These are phyloP conservation scores for Mactra quadrangularis DNA, from an alignment of 1,140 invertebrate genomes.

Conservation along the genomic window DNA sequence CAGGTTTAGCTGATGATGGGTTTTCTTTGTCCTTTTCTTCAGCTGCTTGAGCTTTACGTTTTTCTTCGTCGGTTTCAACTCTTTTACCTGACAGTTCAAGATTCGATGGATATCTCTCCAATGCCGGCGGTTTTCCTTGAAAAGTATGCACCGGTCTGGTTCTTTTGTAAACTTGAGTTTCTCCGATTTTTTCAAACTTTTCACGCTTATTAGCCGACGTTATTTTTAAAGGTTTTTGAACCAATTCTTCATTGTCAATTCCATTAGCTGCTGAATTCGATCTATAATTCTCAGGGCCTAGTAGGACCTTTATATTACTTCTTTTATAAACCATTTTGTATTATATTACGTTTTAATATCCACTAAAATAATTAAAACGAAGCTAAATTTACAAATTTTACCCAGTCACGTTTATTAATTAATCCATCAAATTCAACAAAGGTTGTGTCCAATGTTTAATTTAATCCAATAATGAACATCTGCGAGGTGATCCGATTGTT, in stretches of 20 bases:
- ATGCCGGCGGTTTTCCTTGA: not conserved
- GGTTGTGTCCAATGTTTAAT: too few species aligned
- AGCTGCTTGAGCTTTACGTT: not conserved
- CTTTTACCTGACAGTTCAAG: slow-evolving; percentile 41
- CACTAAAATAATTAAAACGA: too few species aligned
- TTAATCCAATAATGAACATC: too few species aligned
- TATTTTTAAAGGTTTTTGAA: not conserved
- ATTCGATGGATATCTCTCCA: slow-evolving; percentile 28
- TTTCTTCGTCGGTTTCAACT: slow-evolving; percentile 37
- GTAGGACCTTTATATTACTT: slow-evolving; percentile 39
- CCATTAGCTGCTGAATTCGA: slow-evolving; percentile 1
- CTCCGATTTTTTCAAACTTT: slow-evolving; percentile 38
- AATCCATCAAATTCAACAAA: too few species aligned
- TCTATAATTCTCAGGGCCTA: slow-evolving; percentile 34
- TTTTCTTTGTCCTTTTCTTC: not conserved
- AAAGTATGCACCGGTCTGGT: slow-evolving; percentile 26
- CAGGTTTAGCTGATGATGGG: slow-evolving; percentile 11
- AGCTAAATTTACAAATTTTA: too few species aligned
- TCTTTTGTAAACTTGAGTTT: slow-evolving; percentile 47
- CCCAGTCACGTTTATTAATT: too few species aligned
- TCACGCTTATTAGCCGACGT: not conserved
- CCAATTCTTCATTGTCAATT: slow-evolving; percentile 22
- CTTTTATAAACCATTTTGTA: slow-evolving; percentile 54
- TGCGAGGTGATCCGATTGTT: too few species aligned
- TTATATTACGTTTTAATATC: not conserved